phyloP scores from a whole-genome alignment of 2,797 vertebrate genomes.

The Carduelis carduelis region DNA sequence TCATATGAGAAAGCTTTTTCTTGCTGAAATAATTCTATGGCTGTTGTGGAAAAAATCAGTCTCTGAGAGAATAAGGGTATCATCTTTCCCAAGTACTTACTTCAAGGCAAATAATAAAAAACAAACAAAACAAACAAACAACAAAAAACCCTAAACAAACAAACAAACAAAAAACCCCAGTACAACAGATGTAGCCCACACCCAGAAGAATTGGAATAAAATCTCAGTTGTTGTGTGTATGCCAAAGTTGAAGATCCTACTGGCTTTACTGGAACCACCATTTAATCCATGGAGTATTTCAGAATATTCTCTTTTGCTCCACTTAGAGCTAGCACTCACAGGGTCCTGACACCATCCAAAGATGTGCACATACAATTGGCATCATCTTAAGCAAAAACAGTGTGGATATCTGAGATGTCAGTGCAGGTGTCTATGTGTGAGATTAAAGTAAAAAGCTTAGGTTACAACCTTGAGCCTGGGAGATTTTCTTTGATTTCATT shows the following conservation, averaged over 20 bases:
- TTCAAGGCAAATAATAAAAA: not conserved
- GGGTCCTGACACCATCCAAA: not conserved
- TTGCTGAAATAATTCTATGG: not conserved
- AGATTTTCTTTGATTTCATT: constrained; percentile 24
- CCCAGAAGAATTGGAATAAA: not conserved
- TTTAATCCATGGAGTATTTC: not conserved
- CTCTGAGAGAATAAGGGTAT: not conserved
- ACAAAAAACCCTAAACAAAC: too few relatives aligned
- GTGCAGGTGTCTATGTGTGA: not conserved
- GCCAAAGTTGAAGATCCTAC: not conserved
- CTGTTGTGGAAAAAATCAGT: not conserved
- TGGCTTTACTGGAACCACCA: not conserved
- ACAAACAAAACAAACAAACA: too few relatives aligned
- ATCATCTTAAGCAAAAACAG: not conserved
- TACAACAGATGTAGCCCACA: not conserved
- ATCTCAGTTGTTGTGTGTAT: not conserved
- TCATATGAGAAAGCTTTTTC: not conserved
- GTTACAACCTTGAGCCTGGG: not conserved
- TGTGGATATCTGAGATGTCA: not conserved
- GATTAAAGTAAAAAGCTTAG: not conserved
- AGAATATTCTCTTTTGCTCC: not conserved
- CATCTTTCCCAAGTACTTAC: not conserved
- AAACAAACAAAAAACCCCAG: too few relatives aligned
- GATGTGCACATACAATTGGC: not conserved
- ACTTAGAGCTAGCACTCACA: not conserved